Evolutionary conservation across 2,888 invertebrate genomes (phyloP), one percentile per base, ranked within the genome.

Genomic region (Andrena hattorfiana): DNA sequence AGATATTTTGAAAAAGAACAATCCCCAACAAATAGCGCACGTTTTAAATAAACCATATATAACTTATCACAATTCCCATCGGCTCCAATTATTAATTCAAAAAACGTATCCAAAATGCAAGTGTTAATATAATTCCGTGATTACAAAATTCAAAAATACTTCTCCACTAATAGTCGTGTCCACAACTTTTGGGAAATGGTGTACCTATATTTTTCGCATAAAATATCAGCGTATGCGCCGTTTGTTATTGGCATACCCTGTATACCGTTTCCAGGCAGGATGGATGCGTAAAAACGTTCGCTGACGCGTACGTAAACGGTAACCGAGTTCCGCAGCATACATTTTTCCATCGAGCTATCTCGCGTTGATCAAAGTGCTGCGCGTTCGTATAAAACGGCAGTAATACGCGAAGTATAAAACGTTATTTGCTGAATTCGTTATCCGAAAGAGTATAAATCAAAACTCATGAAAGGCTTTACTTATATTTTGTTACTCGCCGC

Each of bases 351-450:
- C 87, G 56, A 83, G 85, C 83, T 85, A 81, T 77, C 83, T 82
- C 72, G 64, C 84, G 85, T 79, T 87, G 89, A 89, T 91, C 91
- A 91, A 90, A 91, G 91, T 88, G 90, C 83, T 60, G 56, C 77
- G 76, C 73, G 75, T 67, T 63, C 67, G 70, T 86, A 88, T 83
- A 86, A 88, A 88, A 88, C 83, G 86, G 80, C 72, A 77, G 81
- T 83, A 82, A 88, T 88, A 81, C 80, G 84, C 59, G 75, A 69
- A 80, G 68, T 80, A 88, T 88, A 88, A 87, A 87, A 87, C 86
- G 83, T 80, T 85, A 77, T 83, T 83, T 80, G 72, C 77, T 70
- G 81, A 87, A 81, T 73, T 83, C 81, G 83, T 83, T 85, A 87
- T 56, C 72, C 75, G 73, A 64, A 81, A 85, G 80, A 79, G 80